Percentiles rank a stretch among this genome's conserved stretches.
These are phyloP conservation scores for Cerastis rubricosa DNA, from an alignment of 2,888 invertebrate species.

Conservation along the genomic window DNA sequence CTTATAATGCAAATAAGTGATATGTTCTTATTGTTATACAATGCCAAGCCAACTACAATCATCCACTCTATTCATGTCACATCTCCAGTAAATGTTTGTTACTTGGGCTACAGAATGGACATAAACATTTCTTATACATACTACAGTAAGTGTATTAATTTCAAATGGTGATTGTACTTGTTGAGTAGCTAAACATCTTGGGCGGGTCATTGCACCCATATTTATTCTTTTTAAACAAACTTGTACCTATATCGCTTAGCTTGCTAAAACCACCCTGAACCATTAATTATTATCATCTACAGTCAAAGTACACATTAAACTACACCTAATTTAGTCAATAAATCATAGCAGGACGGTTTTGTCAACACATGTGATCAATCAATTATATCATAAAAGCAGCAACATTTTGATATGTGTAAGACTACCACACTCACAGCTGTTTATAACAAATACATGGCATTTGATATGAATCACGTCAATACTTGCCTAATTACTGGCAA, in stretches of 20 bases:
- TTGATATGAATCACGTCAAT: slow-evolving; percentile 36
- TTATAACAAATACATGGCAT: slow-evolving; percentile 50
- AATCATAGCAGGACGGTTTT: slow-evolving; percentile 87
- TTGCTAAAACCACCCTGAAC: slow-evolving; percentile 66
- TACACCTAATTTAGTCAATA: slow-evolving; percentile 71
- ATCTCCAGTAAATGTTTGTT: slow-evolving; percentile 7
- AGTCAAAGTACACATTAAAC: slow-evolving; percentile 68
- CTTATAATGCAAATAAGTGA: slow-evolving; percentile 29
- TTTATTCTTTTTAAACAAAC: slow-evolving; percentile 36
- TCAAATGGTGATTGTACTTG: slow-evolving; percentile 22
- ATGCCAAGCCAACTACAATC: slow-evolving; percentile 26
- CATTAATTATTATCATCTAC: slow-evolving; percentile 63
- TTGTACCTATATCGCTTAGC: slow-evolving; percentile 55
- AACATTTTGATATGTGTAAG: slow-evolving; percentile 82
- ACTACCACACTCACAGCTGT: slow-evolving; percentile 71
- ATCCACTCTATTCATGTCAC: neutral
- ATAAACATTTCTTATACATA: neutral
- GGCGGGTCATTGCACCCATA: neutral
- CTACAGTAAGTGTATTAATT: neutral
- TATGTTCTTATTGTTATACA: slow-evolving; percentile 37
- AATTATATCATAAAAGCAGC: slow-evolving; percentile 74
- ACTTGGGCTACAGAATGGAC: slow-evolving; percentile 3
- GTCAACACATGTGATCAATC: slow-evolving; percentile 75
- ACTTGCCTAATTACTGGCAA: slow-evolving; percentile 11
- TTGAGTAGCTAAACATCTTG: slow-evolving; percentile 8